phyloP scores from a whole-genome alignment of 2,113 vertebrate genomes.

The Colistium nudipinnis region DNA sequence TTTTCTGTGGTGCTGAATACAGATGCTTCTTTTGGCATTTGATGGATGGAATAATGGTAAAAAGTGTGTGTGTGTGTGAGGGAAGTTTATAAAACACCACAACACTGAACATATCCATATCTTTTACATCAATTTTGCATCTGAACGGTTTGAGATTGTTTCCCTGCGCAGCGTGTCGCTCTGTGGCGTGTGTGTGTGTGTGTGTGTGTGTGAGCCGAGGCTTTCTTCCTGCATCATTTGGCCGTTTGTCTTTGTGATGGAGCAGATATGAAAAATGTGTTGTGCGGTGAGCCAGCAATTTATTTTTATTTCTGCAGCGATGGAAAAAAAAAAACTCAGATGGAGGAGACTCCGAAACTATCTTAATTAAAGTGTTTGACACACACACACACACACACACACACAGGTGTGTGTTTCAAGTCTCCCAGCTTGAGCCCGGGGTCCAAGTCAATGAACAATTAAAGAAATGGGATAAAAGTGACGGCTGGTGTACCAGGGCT shows the following conservation, averaged over 20 bases:
- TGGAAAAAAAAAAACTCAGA: conserved; percentile 27
- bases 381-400: too few species aligned
- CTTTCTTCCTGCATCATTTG: conserved; percentile 37
- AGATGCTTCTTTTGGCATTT: conserved; percentile 8
- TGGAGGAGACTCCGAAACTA: conserved; percentile 26
- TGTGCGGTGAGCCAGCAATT: conserved; percentile 41
- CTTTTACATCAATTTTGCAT: conserved; percentile 60
- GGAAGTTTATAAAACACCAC: conserved; percentile 35
- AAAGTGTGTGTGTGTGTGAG: not conserved
- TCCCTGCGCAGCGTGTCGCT: conserved; percentile 15
- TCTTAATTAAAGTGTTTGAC: conserved; percentile 58
- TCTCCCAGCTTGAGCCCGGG: too few species aligned
- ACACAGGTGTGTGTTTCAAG: too few species aligned
- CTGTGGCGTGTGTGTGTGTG: conserved; percentile 16
- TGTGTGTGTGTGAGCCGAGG: conserved; percentile 22
- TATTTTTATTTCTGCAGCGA: conserved; percentile 51
- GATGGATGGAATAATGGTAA: conserved; percentile 40
- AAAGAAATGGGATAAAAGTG: too few species aligned
- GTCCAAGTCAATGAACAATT: too few species aligned
- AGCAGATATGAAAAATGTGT: conserved; percentile 49
- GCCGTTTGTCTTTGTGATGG: conserved; percentile 57
- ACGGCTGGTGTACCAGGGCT: too few species aligned
- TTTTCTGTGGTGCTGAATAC: not conserved
- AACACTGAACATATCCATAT: conserved; percentile 11
- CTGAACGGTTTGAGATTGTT: conserved; percentile 52